phyloP scores from a whole-genome alignment of 1,140 invertebrate genomes.

The Tetragnatha versicolor region DNA sequence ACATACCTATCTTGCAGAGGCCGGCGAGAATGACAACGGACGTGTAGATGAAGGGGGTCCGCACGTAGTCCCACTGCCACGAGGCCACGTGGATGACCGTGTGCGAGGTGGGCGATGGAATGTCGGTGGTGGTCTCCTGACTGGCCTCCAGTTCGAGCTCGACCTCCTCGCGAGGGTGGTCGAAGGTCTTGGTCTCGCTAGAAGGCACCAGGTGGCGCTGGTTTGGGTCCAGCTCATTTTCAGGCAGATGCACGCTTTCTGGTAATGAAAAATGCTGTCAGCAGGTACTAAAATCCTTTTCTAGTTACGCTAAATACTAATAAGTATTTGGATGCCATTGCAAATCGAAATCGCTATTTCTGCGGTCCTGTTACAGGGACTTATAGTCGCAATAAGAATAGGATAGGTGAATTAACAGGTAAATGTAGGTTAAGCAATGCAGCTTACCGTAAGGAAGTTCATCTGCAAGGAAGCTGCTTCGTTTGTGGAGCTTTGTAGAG shows the following conservation, averaged over 20 bases:
- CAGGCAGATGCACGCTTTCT: conserved; percentile 16
- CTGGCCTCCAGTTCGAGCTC: background rate
- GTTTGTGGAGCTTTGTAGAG: background rate
- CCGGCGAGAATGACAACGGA: conserved; percentile 70
- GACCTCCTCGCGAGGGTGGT: background rate
- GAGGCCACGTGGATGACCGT: conserved; percentile 64
- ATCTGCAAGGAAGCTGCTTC: conserved; percentile 43
- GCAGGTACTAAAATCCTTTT: too few species aligned
- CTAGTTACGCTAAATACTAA: too few species aligned
- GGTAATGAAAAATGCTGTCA: too few species aligned
- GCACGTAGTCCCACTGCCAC: conserved; percentile 69
- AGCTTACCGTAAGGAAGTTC: background rate
- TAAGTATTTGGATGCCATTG: too few species aligned
- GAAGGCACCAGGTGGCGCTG: background rate
- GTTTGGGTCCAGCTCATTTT: conserved; percentile 25
- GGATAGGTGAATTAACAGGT: background rate
- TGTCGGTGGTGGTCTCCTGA: background rate
- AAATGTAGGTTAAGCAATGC: background rate
- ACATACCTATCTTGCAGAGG: conserved; percentile 71
- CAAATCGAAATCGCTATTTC: too few species aligned
- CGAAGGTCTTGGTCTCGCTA: background rate
- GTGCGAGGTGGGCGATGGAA: background rate
- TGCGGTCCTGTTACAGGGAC: too few species aligned
- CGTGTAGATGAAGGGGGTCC: conserved; percentile 69
- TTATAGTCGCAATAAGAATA: too few species aligned